Conservation (phyloP, 2,797 vertebrate species). For the Nothura maculosa region DNA sequence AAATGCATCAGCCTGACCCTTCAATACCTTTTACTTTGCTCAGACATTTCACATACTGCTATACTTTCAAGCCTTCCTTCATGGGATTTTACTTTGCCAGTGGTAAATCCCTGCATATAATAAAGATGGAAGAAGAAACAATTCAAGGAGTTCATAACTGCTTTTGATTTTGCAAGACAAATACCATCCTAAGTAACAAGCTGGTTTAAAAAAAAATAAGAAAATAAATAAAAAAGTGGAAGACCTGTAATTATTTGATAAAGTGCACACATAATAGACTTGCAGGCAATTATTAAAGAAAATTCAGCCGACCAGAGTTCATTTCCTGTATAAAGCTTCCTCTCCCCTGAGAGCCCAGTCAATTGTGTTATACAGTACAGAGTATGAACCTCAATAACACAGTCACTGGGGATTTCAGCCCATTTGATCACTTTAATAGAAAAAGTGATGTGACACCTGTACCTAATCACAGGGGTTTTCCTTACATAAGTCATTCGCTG, state of each 20-base stretch:
- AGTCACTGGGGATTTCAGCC: slow-evolving; percentile 21
- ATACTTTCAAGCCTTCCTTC: not conserved
- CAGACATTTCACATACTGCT: fast-evolving
- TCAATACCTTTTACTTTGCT: not conserved
- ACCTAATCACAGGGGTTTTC: slow-evolving; percentile 6
- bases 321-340: slow-evolving; percentile 1
- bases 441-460: slow-evolving; percentile 52
- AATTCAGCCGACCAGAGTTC: slow-evolving; percentile 15
- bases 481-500: not conserved
- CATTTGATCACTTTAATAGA: slow-evolving; percentile 57
- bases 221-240: not conserved
- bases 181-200: not conserved
- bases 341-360: not conserved
- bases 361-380: slow-evolving; percentile 7
- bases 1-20: not conserved
- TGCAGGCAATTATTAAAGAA: slow-evolving; percentile 41
- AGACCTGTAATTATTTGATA: slow-evolving; percentile 16
- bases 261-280: not conserved
- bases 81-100: not conserved
- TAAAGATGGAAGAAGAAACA: not conserved
- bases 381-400: slow-evolving; percentile 39
- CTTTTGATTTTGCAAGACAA: not conserved
- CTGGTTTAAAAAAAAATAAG: not conserved
- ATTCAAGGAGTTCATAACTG: not conserved
- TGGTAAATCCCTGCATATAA: not conserved